Base-by-base conservation (phyloP, 2,113 vertebrate genomes). In the Ceratotherium simum region DNA sequence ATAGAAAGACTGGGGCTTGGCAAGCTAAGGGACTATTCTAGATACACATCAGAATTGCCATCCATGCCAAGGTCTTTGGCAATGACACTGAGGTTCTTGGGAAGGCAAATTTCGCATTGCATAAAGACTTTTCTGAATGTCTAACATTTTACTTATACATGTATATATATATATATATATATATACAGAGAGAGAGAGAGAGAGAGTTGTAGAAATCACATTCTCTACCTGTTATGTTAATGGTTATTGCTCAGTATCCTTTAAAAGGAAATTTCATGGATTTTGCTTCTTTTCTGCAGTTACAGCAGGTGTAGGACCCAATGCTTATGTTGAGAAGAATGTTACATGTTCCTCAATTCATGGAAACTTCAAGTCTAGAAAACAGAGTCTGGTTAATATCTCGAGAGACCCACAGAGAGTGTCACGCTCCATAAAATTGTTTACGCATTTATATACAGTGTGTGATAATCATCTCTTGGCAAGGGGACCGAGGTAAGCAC, bases 301-400 rank as follows among this genome's bases (percentile, higher is more conserved):
- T 81, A 88, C 51, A 92, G 92, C 69, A 96, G 75, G 89, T 51
- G 51, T 51, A 72, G 51, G 36, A 73, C 69, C 84, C 93, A 80
- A 36, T 96, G 39, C 6, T 97, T 60, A 56, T 79, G 16, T 82
- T 95, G 80, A 95, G 90, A 96, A 96, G 91, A 85, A 76, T 81
- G 65, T 67, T 96, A 20, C 84, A 64, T 87, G 79, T 93, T 80
- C 94, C 92, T 92, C 20, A 27, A 70, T 92, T 98, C 93, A 73
- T 75, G 90, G 69, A 97, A 98, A 90, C 67, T 88, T 97, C 51
- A 92, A 97, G 80, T 97, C 83, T 82, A 87, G 91, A 97, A 97
- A 98, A 92, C 25, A 42, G 62, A 96, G 33, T 73, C 64, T 89
- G 20, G 75, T 98, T 97, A 96, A 96, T 92, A 80, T 93, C 96